Percentiles rank a stretch among this genome's conserved stretches.
Evolutionary conservation across 2,113 vertebrate genomes (phyloP).

Genomic region (Thamnophis sirtalis): DNA sequence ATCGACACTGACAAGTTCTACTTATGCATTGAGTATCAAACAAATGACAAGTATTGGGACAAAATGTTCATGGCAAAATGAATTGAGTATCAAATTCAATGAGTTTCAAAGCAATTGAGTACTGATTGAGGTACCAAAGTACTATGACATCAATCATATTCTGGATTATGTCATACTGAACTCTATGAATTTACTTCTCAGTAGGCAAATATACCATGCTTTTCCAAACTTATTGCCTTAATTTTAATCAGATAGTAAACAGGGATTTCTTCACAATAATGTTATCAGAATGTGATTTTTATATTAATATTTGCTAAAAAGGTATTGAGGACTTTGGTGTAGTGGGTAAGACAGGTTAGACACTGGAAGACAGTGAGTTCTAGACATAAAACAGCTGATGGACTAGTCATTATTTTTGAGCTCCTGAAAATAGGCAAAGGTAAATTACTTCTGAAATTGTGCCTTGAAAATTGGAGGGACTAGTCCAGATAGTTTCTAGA

Average conservation of each 20-base stretch:
- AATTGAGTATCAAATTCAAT: not conserved
- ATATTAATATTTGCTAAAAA: not conserved
- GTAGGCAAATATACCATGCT: not conserved
- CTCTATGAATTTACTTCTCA: not conserved
- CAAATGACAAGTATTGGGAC: not conserved
- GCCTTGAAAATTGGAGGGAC: not conserved
- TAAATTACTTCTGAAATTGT: not conserved
- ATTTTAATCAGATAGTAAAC: not conserved
- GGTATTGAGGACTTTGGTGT: not conserved
- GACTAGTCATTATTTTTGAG: not conserved
- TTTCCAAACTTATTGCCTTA: not conserved
- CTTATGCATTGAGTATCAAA: not conserved
- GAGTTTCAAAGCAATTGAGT: not conserved
- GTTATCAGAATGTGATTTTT: not conserved
- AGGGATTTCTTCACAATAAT: not conserved
- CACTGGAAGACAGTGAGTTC: not conserved
- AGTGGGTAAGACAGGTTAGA: not conserved
- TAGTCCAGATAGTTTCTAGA: not conserved
- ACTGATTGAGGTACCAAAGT: not conserved
- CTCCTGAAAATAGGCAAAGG: not conserved
- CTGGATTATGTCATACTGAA: not conserved
- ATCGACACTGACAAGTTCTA: not conserved
- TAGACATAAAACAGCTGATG: not conserved
- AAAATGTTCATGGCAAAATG: not conserved
- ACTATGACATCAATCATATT: not conserved